Evolutionary conservation across 2,113 vertebrate species (phyloP), one percentile per base, ranked within the genome.

Genomic region (Hydropotes inermis): DNA sequence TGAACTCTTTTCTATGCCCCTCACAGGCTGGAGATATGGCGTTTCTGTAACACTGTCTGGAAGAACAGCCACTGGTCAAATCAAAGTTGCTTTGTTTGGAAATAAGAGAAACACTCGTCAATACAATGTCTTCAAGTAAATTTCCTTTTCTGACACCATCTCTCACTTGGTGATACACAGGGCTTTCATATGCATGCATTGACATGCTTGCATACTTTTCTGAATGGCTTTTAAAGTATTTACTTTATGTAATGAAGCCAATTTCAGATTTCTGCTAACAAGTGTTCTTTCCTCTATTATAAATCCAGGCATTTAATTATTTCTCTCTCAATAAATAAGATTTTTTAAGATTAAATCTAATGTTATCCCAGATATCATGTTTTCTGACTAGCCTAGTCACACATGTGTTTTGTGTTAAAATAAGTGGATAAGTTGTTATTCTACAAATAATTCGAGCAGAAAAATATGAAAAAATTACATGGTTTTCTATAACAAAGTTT

Each of bases 21-120:
- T 0, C 94, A 28, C 57, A 99, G 99, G 99, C 89, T 99, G 99
- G 99, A 99, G 99, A 97, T 99, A 99, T 47, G 99, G 96, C 47
- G 43, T 99, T 33, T 97, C 93, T 0, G 13, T 99, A 21, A 99
- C 98, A 0, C 84, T 99, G 27, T 98, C 98, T 54, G 99, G 99
- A 84, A 98, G 28, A 4, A 79, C 0, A 4, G 95, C 98, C 14
- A 95, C 3, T 1, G 99, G 99, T 54, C 91, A 97, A 30, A 97
- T 99, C 94, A 99, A 98, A 15, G 97, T 99, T 87, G 98, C 99
- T 45, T 94, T 99, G 9, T 98, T 98, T 23, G 99, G 99, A 95
- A 30, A 36, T 9, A 84, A 5, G 2, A 99, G 98, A 47, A 99
- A 98, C 97, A 99, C 99, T 36, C 97, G 19, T 36, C 99, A 99